These are phyloP conservation scores for Falco novaeseelandiae DNA, from an alignment of 2,797 vertebrate species.

Conservation along the genomic window DNA sequence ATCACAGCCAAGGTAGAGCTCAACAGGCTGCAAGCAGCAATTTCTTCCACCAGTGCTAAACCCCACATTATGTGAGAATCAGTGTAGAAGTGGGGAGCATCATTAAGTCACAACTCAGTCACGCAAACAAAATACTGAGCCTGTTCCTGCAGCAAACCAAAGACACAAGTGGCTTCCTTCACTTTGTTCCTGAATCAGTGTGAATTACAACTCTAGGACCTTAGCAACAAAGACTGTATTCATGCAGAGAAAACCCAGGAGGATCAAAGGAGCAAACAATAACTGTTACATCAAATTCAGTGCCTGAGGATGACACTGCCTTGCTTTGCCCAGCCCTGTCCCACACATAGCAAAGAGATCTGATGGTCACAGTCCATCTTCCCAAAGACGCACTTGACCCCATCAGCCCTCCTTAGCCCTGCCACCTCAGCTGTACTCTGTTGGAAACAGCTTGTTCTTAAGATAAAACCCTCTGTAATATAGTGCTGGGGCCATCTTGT, in stretches of 20 bases:
- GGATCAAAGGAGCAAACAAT: not conserved
- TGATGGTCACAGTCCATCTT: not conserved
- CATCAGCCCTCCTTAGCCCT: not conserved
- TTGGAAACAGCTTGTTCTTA: not conserved
- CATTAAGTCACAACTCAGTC: not conserved
- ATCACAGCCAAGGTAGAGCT: not conserved
- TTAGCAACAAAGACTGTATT: not conserved
- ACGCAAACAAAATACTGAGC: not conserved
- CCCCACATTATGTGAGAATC: not conserved
- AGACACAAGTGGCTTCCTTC: not conserved
- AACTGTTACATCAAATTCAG: not conserved
- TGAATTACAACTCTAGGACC: not conserved
- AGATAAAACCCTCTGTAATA: not conserved
- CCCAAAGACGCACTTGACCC: rapidly evolving
- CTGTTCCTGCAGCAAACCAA: not conserved
- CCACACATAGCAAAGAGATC: not conserved
- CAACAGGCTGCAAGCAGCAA: not conserved
- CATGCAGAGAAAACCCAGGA: not conserved
- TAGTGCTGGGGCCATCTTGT: not conserved
- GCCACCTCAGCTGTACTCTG: not conserved
- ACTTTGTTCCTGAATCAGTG: not conserved
- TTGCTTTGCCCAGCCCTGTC: not conserved
- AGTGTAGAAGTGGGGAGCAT: not conserved
- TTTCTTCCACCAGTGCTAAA: not conserved
- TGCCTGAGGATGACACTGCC: not conserved